Evolutionary conservation across 2,113 vertebrate genomes (phyloP).

Genomic region (Xiphias gladius): DNA sequence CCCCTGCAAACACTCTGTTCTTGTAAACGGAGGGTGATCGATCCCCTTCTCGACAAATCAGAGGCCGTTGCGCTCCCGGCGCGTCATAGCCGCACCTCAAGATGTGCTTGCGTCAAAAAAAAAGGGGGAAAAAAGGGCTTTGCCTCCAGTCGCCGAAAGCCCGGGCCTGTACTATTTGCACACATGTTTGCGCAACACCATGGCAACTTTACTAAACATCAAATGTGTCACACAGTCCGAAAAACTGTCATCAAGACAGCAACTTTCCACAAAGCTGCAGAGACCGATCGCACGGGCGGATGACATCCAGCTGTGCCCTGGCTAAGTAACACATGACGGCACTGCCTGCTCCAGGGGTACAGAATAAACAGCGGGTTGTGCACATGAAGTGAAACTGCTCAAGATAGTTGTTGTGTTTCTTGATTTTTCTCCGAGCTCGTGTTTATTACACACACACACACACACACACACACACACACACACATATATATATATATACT

Average conservation of each 20-base stretch:
- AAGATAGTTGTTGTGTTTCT: not conserved
- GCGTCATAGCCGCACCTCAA: constrained; percentile 58
- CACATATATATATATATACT: no score
- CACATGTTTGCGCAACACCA: constrained; percentile 45
- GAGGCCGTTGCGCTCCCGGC: constrained; percentile 36
- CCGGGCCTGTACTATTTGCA: constrained; percentile 36
- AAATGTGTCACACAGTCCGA: not conserved
- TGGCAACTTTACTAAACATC: constrained; percentile 9
- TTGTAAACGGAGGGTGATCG: constrained; percentile 4
- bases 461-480: no score
- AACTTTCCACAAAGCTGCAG: not conserved
- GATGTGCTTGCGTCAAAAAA: constrained; percentile 45
- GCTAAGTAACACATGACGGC: not conserved
- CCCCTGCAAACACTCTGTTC: constrained; percentile 21
- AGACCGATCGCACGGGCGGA: not conserved
- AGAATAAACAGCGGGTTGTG: not conserved
- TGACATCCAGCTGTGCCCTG: constrained; percentile 39
- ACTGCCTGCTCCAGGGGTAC: not conserved
- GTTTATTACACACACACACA: no score
- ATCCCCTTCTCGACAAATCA: constrained; percentile 54
- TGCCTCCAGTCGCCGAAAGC: not conserved
- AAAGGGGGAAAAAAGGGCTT: constrained; percentile 14
- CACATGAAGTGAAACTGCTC: not conserved
- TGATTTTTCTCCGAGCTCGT: constrained; percentile 1
- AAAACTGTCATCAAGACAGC: not conserved